Conservation (phyloP, 2,797 vertebrate genomes). For the Harpagifer antarcticus region DNA sequence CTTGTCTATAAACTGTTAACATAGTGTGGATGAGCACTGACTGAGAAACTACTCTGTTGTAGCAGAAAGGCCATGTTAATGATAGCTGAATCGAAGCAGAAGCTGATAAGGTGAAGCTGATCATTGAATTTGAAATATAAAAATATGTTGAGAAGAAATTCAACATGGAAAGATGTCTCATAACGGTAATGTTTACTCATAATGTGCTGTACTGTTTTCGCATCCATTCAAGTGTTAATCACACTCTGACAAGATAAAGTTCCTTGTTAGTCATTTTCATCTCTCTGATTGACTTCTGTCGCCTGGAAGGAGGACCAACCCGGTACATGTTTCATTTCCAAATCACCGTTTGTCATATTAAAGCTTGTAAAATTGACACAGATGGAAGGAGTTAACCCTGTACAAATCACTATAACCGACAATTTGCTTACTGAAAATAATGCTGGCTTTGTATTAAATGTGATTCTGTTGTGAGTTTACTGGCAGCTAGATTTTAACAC, state of each 20-base stretch:
- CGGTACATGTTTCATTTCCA: conserved; percentile 9
- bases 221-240: conserved; percentile 13
- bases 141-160: background rate
- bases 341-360: conserved; percentile 5
- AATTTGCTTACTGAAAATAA: conserved; percentile 2
- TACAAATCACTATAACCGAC: too few relatives aligned
- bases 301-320: conserved; percentile 28
- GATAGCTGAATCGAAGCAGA: background rate
- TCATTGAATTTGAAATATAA: conserved; percentile 6
- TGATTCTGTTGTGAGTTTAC: background rate
- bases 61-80: background rate
- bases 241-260: conserved; percentile 36
- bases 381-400: background rate
- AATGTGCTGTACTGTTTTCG: conserved; percentile 17
- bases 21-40: background rate
- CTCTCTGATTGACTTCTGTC: conserved; percentile 42
- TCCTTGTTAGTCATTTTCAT: conserved; percentile 40
- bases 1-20: conserved; percentile 35
- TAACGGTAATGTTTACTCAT: conserved; percentile 16
- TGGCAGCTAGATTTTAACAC: background rate
- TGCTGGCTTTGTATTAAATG: conserved; percentile 1
- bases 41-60: background rate
- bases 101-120: background rate
- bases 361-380: background rate
- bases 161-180: background rate